Evolutionary conservation across 2,888 invertebrate species (phyloP), one percentile per base, ranked within the genome.

Genomic region (Myopa tessellatipennis): DNA sequence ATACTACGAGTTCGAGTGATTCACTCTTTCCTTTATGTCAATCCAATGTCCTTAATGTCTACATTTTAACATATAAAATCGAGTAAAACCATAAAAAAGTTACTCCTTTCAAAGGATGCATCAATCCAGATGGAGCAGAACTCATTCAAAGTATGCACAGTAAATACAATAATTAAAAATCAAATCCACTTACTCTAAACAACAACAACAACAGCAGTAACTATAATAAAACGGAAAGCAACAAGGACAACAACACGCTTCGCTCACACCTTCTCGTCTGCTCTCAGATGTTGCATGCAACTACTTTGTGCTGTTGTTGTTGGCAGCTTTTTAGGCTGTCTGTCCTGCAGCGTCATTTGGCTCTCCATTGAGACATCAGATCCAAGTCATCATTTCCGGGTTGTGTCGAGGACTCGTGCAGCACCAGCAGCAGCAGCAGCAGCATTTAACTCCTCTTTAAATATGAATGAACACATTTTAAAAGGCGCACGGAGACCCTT

Each of bases 251-350:
- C 45, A 45, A 55, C 10, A 55, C 55, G 55, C 10, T n/a, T 55
- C 55, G 38, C 63, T 6, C 34, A 60, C 60, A 45, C n/a, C 12
- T 26, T 63, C 36, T 63, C 26, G 26, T 7, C 69, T 26, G 18
- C 45, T 45, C 7, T 45, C 5, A n/a, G 72, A 36, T n/a, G 58
- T 16, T 73, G 74, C 74, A 52, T 73, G 74, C 52, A 63, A 63
- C 45, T 63, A 60, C 40, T 61, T 18, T 79, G 78, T 40, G 77
- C 72, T 55, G 61, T 78, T 77, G 50, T 26, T 55, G 34, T 34
- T 68, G 67, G 40, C 40, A 67, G 40, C 67, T 36, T 67, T 67
- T 40, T 40, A 40, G 67, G 40, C 40, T 40, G 67, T 40, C 40
- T 8, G 36, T n/a, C 40, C 40, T 67, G 67, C 67, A 67, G 40